Conservation (phyloP, 92 coral and sea anemone species). For the Actinostola sp. region DNA sequence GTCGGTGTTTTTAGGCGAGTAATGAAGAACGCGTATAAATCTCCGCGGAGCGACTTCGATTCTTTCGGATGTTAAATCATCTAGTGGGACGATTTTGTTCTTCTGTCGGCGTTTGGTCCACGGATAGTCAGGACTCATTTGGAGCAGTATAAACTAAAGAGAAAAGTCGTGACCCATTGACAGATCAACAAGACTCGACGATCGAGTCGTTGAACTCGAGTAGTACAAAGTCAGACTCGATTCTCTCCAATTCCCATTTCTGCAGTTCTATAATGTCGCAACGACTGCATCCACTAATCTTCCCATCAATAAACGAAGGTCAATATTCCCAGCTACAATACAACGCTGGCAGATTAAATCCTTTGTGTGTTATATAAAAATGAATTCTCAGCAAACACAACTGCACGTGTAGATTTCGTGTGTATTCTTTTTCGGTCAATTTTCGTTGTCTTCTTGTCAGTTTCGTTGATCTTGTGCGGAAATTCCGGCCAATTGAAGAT, state of each 20-base stretch:
- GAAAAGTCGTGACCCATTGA: not conserved
- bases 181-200: conserved; percentile 13
- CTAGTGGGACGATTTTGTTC: conserved; percentile 63
- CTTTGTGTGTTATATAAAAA: not conserved
- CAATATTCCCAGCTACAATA: conserved; percentile 5
- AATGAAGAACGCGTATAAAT: conserved; percentile 70
- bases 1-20: conserved; percentile 34
- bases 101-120: conserved; percentile 33
- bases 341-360: conserved; percentile 23
- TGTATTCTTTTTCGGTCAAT: not conserved
- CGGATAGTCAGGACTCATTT: conserved; percentile 56
- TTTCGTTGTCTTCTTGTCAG: conserved; percentile 10
- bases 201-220: conserved; percentile 3
- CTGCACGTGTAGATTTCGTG: conserved; percentile 15
- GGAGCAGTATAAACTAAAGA: conserved; percentile 20
- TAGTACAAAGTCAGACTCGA: not conserved
- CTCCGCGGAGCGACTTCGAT: conserved; percentile 81
- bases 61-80: conserved; percentile 62
- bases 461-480: conserved; percentile 17
- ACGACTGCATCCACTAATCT: not conserved
- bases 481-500: conserved; percentile 8
- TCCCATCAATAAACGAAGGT: conserved; percentile 8
- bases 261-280: not conserved
- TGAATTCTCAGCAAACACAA: conserved; percentile 9
- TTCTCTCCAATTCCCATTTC: not conserved